These are phyloP conservation scores for Drosophila baimaii DNA, from an alignment of 1,140 invertebrate species.

Conservation along the genomic window DNA sequence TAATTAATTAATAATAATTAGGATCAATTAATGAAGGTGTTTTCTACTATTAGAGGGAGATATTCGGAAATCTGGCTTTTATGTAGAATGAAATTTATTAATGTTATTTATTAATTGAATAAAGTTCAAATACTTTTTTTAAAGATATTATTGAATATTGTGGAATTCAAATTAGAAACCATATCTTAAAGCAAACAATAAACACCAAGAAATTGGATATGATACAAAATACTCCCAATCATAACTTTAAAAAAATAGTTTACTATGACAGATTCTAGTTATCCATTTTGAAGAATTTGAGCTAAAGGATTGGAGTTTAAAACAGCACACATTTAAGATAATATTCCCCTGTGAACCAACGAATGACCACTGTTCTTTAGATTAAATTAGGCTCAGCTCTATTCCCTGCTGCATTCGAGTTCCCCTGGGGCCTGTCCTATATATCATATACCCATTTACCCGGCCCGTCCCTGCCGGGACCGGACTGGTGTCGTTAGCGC, in stretches of 20 bases:
- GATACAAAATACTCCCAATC: no score
- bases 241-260: no score
- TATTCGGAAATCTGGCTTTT: no score
- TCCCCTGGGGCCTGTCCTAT: conserved; percentile 14
- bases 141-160: not conserved
- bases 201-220: no score
- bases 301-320: no score
- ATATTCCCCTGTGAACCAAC: not conserved
- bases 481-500: conserved; percentile 8
- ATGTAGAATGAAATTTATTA: no score
- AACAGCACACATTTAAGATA: no score
- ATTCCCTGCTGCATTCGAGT: not conserved
- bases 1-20: not conserved
- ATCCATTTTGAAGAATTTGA: no score
- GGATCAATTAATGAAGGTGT: no score
- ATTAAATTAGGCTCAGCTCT: conserved; percentile 21
- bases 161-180: not conserved
- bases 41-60: no score
- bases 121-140: not conserved
- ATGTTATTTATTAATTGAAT: not conserved
- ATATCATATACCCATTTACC: conserved; percentile 21
- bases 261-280: not conserved
- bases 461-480: no score
- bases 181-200: not conserved
- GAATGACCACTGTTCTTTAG: conserved; percentile 8